These are phyloP conservation scores for Carterocephalus palaemon DNA, from an alignment of 2,888 invertebrate species.

Conservation along the genomic window DNA sequence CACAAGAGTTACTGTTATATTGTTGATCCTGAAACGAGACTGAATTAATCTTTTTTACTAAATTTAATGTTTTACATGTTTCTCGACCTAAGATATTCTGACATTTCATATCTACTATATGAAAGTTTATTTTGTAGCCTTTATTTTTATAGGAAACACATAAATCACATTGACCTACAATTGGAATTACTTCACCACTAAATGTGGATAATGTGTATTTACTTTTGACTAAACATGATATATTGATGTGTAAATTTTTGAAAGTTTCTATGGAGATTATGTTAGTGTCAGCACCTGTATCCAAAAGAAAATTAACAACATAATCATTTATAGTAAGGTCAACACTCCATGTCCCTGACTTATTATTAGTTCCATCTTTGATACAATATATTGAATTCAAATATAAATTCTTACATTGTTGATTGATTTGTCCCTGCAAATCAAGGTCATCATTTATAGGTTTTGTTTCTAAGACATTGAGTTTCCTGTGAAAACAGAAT, in stretches of 20 bases:
- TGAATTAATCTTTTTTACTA: slow-evolving; percentile 6
- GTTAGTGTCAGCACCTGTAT: slow-evolving; percentile 6
- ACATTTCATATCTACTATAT: slow-evolving; percentile 1
- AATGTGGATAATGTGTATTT: slow-evolving; percentile 1
- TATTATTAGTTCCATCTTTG: background rate
- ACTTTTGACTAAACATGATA: background rate
- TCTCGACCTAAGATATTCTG: slow-evolving; percentile 6
- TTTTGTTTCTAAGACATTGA: background rate
- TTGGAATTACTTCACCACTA: slow-evolving; percentile 14
- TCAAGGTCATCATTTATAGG: too few relatives aligned
- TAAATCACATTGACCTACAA: slow-evolving; percentile 10
- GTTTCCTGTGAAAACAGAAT: background rate
- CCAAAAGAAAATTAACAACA: background rate
- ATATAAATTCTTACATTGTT: too few relatives aligned
- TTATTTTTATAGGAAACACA: background rate
- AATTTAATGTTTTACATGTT: slow-evolving; percentile 1
- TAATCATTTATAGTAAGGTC: background rate
- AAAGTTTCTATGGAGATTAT: background rate
- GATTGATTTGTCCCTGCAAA: too few relatives aligned
- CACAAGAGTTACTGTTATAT: background rate
- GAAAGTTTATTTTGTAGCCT: slow-evolving; percentile 1
- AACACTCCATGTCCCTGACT: background rate
- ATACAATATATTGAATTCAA: too few relatives aligned
- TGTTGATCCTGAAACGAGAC: slow-evolving; percentile 1
- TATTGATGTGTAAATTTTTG: slow-evolving; percentile 1